Conservation (phyloP, 2,888 invertebrate species). For the Uloborus plumipes region DNA sequence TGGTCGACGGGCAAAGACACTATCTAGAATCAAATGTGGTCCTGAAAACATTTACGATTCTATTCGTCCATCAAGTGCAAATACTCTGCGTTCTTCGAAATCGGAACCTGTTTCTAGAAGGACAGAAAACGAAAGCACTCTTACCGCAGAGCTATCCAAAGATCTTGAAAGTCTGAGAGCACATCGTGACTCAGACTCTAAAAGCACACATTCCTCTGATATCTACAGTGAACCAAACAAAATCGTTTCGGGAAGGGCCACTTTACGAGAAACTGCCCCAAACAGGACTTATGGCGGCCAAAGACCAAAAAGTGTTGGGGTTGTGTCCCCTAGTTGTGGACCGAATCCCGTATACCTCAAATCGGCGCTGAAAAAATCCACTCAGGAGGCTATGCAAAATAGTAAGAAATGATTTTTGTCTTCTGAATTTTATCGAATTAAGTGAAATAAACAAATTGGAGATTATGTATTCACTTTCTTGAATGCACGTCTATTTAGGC, state of each 20-base stretch:
- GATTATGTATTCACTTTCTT: no score
- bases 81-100: slow-evolving; percentile 2
- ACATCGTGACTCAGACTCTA: slow-evolving; percentile 4
- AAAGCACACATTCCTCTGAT: slow-evolving; percentile 29
- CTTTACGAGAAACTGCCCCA: slow-evolving; percentile 25
- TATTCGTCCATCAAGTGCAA: background rate
- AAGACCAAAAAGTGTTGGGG: slow-evolving; percentile 55
- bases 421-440: no score
- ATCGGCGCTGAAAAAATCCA: slow-evolving; percentile 52
- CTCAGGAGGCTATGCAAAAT: slow-evolving; percentile 43
- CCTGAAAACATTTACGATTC: slow-evolving; percentile 35
- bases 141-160: background rate
- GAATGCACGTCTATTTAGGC: no score
- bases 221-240: slow-evolving; percentile 47
- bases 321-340: slow-evolving; percentile 40
- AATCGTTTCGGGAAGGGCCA: slow-evolving; percentile 6
- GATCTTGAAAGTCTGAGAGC: slow-evolving; percentile 11
- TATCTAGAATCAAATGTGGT: slow-evolving; percentile 19
- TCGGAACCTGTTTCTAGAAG: slow-evolving; percentile 10
- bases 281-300: slow-evolving; percentile 13
- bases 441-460: no score
- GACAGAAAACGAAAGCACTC: background rate
- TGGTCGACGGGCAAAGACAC: slow-evolving; percentile 31
- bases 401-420: slow-evolving; percentile 13
- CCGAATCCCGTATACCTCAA: slow-evolving; percentile 49